A percentile compares a stretch with the other conserved stretches of the same genome.
phyloP scores from a whole-genome alignment of 2,113 vertebrate genomes.

The Grammomys dolichurus region DNA sequence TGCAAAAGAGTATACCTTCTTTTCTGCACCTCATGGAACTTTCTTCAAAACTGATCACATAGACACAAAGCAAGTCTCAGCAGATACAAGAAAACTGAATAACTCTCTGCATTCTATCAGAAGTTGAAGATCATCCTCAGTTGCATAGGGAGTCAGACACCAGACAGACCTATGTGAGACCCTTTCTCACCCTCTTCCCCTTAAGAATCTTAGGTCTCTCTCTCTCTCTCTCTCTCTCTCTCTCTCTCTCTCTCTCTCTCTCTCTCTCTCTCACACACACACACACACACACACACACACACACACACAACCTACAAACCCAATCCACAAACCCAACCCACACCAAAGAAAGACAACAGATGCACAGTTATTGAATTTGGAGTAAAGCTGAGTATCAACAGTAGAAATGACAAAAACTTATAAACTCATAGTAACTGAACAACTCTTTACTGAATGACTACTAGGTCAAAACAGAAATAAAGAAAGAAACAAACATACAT shows the following conservation, averaged over 20 bases:
- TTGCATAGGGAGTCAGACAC: neutral
- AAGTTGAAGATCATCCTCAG: neutral
- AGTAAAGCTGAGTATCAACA: neutral
- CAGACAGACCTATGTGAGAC: neutral
- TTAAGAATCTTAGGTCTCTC: neutral
- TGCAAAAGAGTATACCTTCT: neutral
- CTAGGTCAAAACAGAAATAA: no score
- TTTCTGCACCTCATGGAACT: neutral
- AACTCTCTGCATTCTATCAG: neutral
- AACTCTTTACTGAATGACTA: neutral
- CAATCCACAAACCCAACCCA: neutral
- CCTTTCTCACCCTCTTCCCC: neutral
- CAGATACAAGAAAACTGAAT: neutral
- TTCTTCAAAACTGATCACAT: neutral
- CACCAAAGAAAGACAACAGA: neutral
- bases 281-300: neutral
- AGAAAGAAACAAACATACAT: neutral
- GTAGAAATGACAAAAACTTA: neutral
- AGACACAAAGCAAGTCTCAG: neutral
- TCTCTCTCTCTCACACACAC: neutral
- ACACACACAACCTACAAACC: no score
- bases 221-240: no score
- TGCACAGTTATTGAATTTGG: no score
- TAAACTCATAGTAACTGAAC: neutral
- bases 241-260: no score